These are phyloP conservation scores for Sinocyclocheilus rhinocerous DNA, from an alignment of 2,113 vertebrate genomes.

Conservation along the genomic window DNA sequence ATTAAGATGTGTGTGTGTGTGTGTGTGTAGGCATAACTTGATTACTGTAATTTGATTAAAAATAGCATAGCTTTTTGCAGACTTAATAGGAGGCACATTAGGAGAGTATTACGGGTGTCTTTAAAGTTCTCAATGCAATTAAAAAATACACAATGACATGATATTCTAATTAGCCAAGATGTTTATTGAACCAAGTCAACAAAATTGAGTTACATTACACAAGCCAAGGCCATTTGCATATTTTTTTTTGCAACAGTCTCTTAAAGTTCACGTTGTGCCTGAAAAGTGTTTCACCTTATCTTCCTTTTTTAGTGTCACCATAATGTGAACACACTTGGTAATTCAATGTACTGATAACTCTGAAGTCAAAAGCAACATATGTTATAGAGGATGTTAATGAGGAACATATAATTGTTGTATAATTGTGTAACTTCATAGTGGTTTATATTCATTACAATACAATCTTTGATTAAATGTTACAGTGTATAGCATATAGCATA, in stretches of 20 bases:
- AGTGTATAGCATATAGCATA: neutral
- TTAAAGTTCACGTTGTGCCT: neutral
- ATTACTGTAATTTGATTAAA: slow-evolving; percentile 63
- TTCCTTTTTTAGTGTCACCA: neutral
- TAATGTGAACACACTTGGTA: neutral
- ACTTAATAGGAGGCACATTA: slow-evolving; percentile 22
- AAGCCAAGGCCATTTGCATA: neutral
- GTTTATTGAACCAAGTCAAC: slow-evolving; percentile 30
- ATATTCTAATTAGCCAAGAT: slow-evolving; percentile 1
- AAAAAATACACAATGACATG: slow-evolving; percentile 6
- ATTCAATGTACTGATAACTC: neutral
- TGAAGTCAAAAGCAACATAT: neutral
- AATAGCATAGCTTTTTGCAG: slow-evolving; percentile 49
- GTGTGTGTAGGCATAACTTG: slow-evolving; percentile 45
- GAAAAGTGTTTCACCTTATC: neutral
- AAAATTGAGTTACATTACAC: slow-evolving; percentile 22
- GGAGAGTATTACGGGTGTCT: neutral
- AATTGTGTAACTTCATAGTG: neutral
- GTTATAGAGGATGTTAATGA: neutral
- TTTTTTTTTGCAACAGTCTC: neutral
- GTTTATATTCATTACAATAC: neutral
- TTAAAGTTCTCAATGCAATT: slow-evolving; percentile 10
- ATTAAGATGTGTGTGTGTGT: slow-evolving; percentile 58
- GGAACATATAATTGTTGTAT: neutral
- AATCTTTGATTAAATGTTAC: neutral